Conservation (phyloP, 1,140 invertebrate species). For the Drosophila eugracilis region DNA sequence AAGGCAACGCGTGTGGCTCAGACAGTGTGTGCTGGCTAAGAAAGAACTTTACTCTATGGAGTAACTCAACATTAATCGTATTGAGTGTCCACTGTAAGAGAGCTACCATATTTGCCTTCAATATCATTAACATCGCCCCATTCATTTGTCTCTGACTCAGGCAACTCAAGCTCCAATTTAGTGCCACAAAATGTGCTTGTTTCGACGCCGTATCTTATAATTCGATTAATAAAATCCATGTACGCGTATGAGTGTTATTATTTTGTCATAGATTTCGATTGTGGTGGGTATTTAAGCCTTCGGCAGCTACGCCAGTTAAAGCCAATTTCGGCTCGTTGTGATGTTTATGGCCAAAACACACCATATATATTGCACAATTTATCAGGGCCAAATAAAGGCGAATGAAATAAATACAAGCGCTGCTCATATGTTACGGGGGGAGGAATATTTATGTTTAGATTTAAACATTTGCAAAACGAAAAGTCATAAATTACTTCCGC, state of each 20-base stretch:
- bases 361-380: slow-evolving; percentile 80
- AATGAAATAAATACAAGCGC: slow-evolving; percentile 77
- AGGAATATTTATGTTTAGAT: slow-evolving; percentile 79
- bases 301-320: slow-evolving; percentile 47
- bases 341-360: slow-evolving; percentile 67
- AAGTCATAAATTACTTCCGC: slow-evolving; percentile 83
- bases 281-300: slow-evolving; percentile 54
- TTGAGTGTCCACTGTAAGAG: slow-evolving; percentile 14
- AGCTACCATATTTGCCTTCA: slow-evolving; percentile 73
- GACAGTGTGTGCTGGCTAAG: slow-evolving; percentile 11
- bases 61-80: not conserved
- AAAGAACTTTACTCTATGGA: not conserved
- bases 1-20: slow-evolving; percentile 36
- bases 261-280: slow-evolving; percentile 60
- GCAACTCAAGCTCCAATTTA: slow-evolving; percentile 57
- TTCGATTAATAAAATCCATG: slow-evolving; percentile 67
- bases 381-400: slow-evolving; percentile 77
- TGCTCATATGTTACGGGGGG: slow-evolving; percentile 71
- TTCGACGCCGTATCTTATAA: slow-evolving; percentile 81
- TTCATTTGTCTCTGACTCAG: slow-evolving; percentile 70
- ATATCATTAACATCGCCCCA: slow-evolving; percentile 72
- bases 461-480: slow-evolving; percentile 83
- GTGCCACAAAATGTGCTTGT: slow-evolving; percentile 73
- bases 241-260: slow-evolving; percentile 47
- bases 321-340: slow-evolving; percentile 55